Evolutionary conservation across 2,113 vertebrate genomes (phyloP).

Genomic region (Nothocercus julius): DNA sequence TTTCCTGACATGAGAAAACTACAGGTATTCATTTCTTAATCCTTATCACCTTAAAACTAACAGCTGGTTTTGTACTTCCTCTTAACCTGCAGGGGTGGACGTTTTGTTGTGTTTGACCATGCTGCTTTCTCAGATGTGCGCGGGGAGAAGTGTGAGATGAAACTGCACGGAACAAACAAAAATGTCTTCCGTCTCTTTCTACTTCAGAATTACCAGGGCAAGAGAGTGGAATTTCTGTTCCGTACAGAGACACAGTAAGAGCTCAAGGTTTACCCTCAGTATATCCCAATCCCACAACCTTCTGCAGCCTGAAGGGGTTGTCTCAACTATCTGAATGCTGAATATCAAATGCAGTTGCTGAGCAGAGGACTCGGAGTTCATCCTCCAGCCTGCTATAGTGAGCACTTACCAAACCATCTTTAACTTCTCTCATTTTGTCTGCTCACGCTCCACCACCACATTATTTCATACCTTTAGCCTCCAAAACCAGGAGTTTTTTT

Average conservation of each 20-base stretch:
- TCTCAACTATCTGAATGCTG: background rate
- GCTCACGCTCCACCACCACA: background rate
- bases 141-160: slow-evolving; percentile 91
- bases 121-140: slow-evolving; percentile 85
- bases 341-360: background rate
- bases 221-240: slow-evolving; percentile 83
- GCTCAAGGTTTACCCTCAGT: background rate
- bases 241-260: slow-evolving; percentile 92
- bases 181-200: slow-evolving; percentile 91
- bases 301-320: background rate
- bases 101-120: slow-evolving; percentile 91
- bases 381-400: background rate
- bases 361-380: background rate
- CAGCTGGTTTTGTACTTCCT: background rate
- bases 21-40: background rate
- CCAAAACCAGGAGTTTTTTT: background rate
- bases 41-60: background rate
- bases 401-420: background rate
- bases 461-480: background rate
- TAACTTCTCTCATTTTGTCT: background rate
- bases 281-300: background rate
- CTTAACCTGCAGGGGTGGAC: slow-evolving; percentile 79
- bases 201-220: slow-evolving; percentile 70
- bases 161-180: slow-evolving; percentile 90
- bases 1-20: background rate